A percentile compares a stretch with the other conserved stretches of the same genome.
These are phyloP conservation scores for Fabriciana adippe DNA, from an alignment of 2,888 invertebrate species.

Conservation along the genomic window DNA sequence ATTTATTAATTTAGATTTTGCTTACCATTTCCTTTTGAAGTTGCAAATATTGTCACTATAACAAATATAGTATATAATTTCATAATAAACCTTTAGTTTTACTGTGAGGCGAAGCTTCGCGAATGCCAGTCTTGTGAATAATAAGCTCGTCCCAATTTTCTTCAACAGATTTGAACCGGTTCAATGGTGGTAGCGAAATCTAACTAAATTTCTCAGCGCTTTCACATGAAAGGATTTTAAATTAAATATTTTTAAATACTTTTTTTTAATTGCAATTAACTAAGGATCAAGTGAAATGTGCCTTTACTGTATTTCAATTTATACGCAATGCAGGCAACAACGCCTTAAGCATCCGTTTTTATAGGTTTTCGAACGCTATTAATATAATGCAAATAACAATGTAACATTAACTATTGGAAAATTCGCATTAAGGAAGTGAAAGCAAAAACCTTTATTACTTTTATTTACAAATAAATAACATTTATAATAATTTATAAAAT, in stretches of 20 bases:
- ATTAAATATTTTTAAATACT: not conserved
- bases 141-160: conserved; percentile 64
- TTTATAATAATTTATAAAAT: not conserved
- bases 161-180: conserved; percentile 67
- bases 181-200: conserved; percentile 58
- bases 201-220: conserved; percentile 48
- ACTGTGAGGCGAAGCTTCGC: conserved; percentile 52
- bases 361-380: conserved; percentile 23
- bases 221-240: conserved; percentile 53
- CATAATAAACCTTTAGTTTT: conserved; percentile 40
- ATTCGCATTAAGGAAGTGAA: conserved; percentile 15
- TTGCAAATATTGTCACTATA: conserved; percentile 38
- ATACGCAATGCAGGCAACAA: conserved; percentile 1
- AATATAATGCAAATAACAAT: conserved; percentile 12
- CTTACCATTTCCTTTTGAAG: conserved; percentile 42
- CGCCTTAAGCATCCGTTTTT: conserved; percentile 30
- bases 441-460: not conserved
- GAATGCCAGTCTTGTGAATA: conserved; percentile 61
- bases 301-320: conserved; percentile 10
- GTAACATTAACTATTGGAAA: conserved; percentile 1
- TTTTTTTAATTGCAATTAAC: not conserved
- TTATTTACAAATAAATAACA: conserved; percentile 16
- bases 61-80: conserved; percentile 41
- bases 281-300: not conserved
- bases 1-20: conserved; percentile 3